Percentiles rank a stretch among this genome's conserved stretches.
Conservation (phyloP, 53 echinoderm and acorn worm genomes). For the Stichopus horrens region DNA sequence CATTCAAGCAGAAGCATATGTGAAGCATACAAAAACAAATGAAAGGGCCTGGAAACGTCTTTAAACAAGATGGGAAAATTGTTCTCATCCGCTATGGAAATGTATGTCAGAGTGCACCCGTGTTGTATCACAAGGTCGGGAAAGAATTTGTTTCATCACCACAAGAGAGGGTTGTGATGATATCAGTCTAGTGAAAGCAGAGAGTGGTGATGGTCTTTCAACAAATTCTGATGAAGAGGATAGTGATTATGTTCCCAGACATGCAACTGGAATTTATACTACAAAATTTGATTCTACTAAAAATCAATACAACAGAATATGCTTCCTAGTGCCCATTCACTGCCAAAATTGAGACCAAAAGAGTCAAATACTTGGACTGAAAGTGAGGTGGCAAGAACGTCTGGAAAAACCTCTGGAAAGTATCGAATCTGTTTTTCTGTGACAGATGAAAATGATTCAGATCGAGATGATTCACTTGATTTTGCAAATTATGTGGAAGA, state of each 20-base stretch:
- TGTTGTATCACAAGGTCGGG: not conserved
- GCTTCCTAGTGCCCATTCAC: not conserved
- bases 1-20: constrained; percentile 27
- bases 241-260: not conserved
- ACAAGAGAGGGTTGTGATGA: not conserved
- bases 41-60: constrained; percentile 16
- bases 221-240: not conserved
- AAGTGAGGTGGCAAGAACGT: constrained; percentile 17
- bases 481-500: not conserved
- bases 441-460: not conserved
- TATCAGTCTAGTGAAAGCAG: not conserved
- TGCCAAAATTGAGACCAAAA: constrained; percentile 15
- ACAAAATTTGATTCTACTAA: no score
- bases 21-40: not conserved
- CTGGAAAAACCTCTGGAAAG: constrained; percentile 30
- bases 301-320: not conserved
- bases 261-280: not conserved
- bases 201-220: not conserved
- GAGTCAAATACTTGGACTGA: constrained; percentile 16
- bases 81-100: not conserved
- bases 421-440: constrained; percentile 27
- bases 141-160: not conserved
- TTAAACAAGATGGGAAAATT: constrained; percentile 4
- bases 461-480: not conserved
- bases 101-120: constrained; percentile 2